Evolutionary conservation across 2,888 invertebrate genomes (phyloP), one percentile per base, ranked within the genome.

Genomic region (Lasioglossum marginatum): DNA sequence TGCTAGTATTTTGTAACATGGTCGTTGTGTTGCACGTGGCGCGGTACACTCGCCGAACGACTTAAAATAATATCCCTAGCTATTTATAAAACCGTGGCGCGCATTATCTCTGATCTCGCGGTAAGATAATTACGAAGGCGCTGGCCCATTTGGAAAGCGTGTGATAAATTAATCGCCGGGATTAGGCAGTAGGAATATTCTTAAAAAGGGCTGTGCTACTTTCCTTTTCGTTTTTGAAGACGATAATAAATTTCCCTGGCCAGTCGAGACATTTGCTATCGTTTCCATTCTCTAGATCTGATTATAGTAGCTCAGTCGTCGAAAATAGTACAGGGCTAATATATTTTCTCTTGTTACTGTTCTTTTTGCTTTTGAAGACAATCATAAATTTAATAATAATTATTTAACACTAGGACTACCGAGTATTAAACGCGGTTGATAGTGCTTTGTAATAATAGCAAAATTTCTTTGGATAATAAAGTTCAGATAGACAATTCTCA

Each of bases 1-100:
- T 87, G 87, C 82, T 63, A 74, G 72, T 82, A 87, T 87, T 87
- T 86, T 87, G 82, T 71, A 86, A 86, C 79, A 14, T 23, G 60
- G 73, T 43, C 71, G 68, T 63, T 37, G 60, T 52, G 79, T 40
- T 85, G 76, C 86, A 60, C 81, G 81, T 81, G 79, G 81, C 43
- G 27, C 57, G 71, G 60, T 60, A 45, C 78, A 45, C 78, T 68
- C 70, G 34, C 66, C 19, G 68, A 71, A 77, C 74, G 79, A 77
- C 79, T 82, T 77, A 66, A 86, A 87, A 82, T 87, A 87, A 86
- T 87, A 82, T 87, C 77, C 43, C 48, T 16, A 4, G 79, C 81
- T 78, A 86, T 85, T 86, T 85, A 81, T 85, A 85, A 86, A 79
- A 77, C 66, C 85, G 57, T 66, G 45, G 77, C 52, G 48, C 31